These are phyloP conservation scores for Bombus consobrinus DNA, from an alignment of 1,140 invertebrate genomes.

Conservation along the genomic window DNA sequence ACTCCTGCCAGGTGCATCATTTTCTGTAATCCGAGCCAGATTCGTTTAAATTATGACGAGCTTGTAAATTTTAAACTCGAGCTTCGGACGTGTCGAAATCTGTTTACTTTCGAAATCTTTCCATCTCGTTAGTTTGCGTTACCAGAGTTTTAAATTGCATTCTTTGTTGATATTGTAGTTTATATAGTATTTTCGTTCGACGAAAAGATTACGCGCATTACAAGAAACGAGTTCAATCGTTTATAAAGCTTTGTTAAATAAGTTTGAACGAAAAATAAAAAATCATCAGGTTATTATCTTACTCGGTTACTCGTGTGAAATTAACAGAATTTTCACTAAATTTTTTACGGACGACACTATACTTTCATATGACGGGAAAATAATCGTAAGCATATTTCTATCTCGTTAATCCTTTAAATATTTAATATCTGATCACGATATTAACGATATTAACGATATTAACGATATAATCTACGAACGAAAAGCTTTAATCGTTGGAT, in stretches of 20 bases:
- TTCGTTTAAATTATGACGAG: slow-evolving; percentile 53
- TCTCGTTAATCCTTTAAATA: not conserved
- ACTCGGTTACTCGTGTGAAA: no score
- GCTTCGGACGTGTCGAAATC: not conserved
- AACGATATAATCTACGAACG: no score
- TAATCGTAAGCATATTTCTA: not conserved
- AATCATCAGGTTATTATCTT: no score
- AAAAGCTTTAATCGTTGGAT: not conserved
- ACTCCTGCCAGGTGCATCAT: slow-evolving; percentile 34
- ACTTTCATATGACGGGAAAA: no score
- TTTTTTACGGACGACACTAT: no score
- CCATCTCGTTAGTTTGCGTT: not conserved
- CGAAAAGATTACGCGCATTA: not conserved
- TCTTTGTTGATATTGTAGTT: not conserved
- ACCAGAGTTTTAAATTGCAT: not conserved
- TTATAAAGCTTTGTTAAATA: no score
- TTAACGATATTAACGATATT: no score
- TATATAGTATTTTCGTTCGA: not conserved
- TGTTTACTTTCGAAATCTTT: not conserved
- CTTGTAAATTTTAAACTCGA: not conserved
- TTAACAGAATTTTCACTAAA: no score
- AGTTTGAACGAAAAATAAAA: no score
- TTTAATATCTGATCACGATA: not conserved
- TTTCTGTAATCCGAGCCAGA: slow-evolving; percentile 59
- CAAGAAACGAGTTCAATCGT: no score